These are phyloP conservation scores for Polia nebulosa DNA, from an alignment of 2,888 invertebrate species.

Conservation along the genomic window DNA sequence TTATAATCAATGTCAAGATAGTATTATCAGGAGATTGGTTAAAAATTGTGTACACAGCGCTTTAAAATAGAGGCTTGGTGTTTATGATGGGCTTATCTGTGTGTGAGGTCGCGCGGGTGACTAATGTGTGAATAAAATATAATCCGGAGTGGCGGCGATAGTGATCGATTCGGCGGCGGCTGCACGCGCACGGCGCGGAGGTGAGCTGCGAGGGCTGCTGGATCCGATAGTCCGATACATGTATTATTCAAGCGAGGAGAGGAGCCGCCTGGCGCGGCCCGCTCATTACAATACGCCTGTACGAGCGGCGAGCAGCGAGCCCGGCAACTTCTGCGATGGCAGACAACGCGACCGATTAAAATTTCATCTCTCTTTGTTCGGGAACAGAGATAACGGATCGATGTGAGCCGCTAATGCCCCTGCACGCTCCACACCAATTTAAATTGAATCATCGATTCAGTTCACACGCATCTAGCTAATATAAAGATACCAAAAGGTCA, in stretches of 20 bases:
- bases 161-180: constrained; percentile 68
- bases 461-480: constrained; percentile 52
- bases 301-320: constrained; percentile 51
- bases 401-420: constrained; percentile 82
- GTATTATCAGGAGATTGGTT: constrained; percentile 68
- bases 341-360: constrained; percentile 88
- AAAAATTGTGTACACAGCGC: constrained; percentile 65
- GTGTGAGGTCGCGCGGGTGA: constrained; percentile 50
- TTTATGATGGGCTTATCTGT: constrained; percentile 66
- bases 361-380: constrained; percentile 89
- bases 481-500: constrained; percentile 3
- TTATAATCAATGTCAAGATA: constrained; percentile 72
- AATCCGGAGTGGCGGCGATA: constrained; percentile 60
- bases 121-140: constrained; percentile 72
- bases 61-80: constrained; percentile 57
- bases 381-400: constrained; percentile 85
- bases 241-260: constrained; percentile 77
- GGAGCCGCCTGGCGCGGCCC: constrained; percentile 65
- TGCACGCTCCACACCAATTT: constrained; percentile 77
- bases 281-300: constrained; percentile 82
- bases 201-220: constrained; percentile 43
- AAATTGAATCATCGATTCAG: constrained; percentile 82
- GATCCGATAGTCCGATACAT: constrained; percentile 61
- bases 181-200: constrained; percentile 37
- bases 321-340: constrained; percentile 82